Percentiles rank a stretch among this genome's conserved stretches.
phyloP scores from a whole-genome alignment of 2,113 vertebrate species.

The Leucoraja erinaceus region DNA sequence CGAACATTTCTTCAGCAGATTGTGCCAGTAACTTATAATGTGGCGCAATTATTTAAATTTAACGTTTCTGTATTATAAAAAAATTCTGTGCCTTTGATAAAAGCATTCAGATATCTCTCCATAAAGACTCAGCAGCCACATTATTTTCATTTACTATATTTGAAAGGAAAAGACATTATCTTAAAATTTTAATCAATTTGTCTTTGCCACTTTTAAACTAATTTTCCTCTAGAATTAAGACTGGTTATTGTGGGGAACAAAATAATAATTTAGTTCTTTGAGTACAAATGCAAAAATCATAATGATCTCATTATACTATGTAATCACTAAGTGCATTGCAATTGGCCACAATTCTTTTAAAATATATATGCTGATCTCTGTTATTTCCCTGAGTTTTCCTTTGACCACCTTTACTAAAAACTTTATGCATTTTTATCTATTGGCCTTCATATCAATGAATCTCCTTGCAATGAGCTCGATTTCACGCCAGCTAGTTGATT shows the following conservation, averaged over 20 bases:
- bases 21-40: background rate
- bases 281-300: background rate
- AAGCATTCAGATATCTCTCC: background rate
- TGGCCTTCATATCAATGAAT: background rate
- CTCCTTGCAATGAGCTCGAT: background rate
- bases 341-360: no score
- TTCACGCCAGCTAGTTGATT: background rate
- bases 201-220: background rate
- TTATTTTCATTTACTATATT: background rate
- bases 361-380: background rate
- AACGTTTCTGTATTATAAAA: background rate
- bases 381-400: background rate
- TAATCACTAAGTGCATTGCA: background rate
- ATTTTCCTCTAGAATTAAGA: background rate
- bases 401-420: background rate
- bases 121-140: background rate
- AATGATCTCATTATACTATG: background rate
- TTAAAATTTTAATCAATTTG: background rate
- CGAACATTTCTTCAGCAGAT: background rate
- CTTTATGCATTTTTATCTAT: background rate
- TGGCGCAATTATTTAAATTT: background rate
- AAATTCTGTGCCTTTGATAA: background rate
- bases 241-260: background rate
- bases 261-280: background rate
- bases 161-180: background rate